A percentile compares a stretch with the other conserved stretches of the same genome.
Evolutionary conservation across 1,140 invertebrate species (phyloP).

Genomic region (Holcopasites calliopsidis): DNA sequence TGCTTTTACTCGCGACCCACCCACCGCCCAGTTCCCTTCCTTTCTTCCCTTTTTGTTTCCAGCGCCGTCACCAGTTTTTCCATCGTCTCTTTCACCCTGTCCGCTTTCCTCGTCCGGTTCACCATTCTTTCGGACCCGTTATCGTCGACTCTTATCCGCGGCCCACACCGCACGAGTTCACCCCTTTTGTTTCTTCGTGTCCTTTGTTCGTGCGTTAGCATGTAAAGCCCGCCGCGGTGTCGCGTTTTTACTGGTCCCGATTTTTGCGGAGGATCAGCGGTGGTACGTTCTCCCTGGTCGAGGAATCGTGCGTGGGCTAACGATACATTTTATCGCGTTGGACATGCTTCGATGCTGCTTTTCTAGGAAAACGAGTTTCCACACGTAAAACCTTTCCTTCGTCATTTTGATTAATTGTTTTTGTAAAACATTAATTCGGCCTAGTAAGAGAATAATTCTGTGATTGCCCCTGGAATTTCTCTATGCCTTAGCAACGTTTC

Average conservation of each 20-base stretch:
- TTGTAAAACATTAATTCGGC: no score
- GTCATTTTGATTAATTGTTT: no score
- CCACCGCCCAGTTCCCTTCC: constrained; percentile 37
- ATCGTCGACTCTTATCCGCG: constrained; percentile 43
- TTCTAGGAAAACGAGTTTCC: no score
- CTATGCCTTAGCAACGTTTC: no score
- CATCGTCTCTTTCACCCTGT: constrained; percentile 26
- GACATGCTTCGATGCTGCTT: no score
- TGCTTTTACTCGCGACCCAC: constrained; percentile 45
- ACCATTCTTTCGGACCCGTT: neutral
- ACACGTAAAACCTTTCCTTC: no score
- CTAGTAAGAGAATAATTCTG: no score
- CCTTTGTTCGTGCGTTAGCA: constrained; percentile 29
- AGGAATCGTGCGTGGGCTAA: neutral
- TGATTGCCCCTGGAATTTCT: no score
- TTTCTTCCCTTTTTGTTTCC: constrained; percentile 8
- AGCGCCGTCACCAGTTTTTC: constrained; percentile 56
- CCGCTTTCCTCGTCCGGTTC: constrained; percentile 30
- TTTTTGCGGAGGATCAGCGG: neutral
- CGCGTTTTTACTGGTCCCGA: constrained; percentile 14
- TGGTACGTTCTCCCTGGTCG: neutral
- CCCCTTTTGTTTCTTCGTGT: constrained; percentile 28
- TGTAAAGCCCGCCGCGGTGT: constrained; percentile 16
- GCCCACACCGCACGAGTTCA: constrained; percentile 13
- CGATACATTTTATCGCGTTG: neutral